phyloP scores from a whole-genome alignment of 2,113 vertebrate species.

The Tachuris rubrigastra region DNA sequence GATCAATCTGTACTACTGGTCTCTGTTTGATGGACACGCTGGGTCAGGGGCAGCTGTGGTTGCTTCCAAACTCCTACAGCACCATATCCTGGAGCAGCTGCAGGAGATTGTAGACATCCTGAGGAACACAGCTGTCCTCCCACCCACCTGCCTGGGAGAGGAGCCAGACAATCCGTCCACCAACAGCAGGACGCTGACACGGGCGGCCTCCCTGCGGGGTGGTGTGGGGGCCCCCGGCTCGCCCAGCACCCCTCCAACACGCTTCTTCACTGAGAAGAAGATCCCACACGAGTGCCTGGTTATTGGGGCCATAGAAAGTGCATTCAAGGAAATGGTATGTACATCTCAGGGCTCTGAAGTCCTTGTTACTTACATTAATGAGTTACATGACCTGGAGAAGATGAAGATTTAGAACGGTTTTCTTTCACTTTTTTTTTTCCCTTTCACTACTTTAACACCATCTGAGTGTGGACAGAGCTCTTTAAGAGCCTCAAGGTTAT shows the following conservation, averaged over 20 bases:
- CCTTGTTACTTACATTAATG: neutral
- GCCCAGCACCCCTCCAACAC: constrained; percentile 83
- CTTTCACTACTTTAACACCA: neutral
- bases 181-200: constrained; percentile 83
- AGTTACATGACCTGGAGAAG: neutral
- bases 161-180: constrained; percentile 76
- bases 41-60: constrained; percentile 91
- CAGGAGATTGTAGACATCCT: constrained; percentile 91
- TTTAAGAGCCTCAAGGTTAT: neutral
- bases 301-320: constrained; percentile 93
- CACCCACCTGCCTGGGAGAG: constrained; percentile 90
- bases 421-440: neutral
- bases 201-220: constrained; percentile 87
- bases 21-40: constrained; percentile 93
- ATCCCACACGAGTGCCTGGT: constrained; percentile 93
- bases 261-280: constrained; percentile 97
- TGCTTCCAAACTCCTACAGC: constrained; percentile 89
- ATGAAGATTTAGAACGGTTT: neutral
- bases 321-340: constrained; percentile 96
- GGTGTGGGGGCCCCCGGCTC: constrained; percentile 88
- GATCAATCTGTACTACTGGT: constrained; percentile 92
- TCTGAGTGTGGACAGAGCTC: neutral
- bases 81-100: constrained; percentile 89
- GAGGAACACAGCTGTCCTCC: constrained; percentile 76
- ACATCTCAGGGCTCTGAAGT: neutral